Evolutionary conservation across 2,797 vertebrate species (phyloP), one percentile per base, ranked within the genome.

Genomic region (Eleutherodactylus coqui): DNA sequence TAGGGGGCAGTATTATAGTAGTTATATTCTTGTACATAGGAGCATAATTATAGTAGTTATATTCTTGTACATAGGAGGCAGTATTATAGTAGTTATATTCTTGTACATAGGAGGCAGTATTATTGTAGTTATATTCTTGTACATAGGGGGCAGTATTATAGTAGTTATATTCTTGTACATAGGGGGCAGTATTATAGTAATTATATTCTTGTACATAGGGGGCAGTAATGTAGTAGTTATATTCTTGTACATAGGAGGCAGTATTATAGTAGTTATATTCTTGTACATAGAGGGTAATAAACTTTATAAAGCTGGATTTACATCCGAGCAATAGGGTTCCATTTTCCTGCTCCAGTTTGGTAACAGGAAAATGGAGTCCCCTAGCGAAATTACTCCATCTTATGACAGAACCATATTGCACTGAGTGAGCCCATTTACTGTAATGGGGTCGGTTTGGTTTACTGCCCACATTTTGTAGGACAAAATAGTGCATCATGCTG

Each of bases 21-120:
- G 27, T 64, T 64, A 64, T 32, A 64, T 32, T 64, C 60, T 32
- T 64, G 55, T 60, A 60, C 24, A 60, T 60, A 60, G 55, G 55
- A 34, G 60, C 29, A 64, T 27, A 32, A 64, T 64, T 64, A 64
- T 64, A 64, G 60, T 64, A 64, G 60, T 64, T 64, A 64, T 64
- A 64, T 64, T 64, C 60, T 64, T 64, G 29, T 64, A 64, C 3
- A 64, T 64, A 64, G 60, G 60, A 13, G 53, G 60, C 29, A 64
- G 60, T 64, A 64, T 64, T 64, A 64, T 64, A 64, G 60, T 64
- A 64, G 60, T 64, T 64, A 64, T 27, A 27, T 58, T 58, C 53
- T 58, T 58, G 53, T 58, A 58, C 10, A n/a, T 58, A 58, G 53
- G 53, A 27, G n/a, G 53, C 19, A 55, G 51, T 55, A 55, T 55